Evolutionary conservation across 2,113 vertebrate species (phyloP), one percentile per base, ranked within the genome.

Genomic region (Passer montanus): DNA sequence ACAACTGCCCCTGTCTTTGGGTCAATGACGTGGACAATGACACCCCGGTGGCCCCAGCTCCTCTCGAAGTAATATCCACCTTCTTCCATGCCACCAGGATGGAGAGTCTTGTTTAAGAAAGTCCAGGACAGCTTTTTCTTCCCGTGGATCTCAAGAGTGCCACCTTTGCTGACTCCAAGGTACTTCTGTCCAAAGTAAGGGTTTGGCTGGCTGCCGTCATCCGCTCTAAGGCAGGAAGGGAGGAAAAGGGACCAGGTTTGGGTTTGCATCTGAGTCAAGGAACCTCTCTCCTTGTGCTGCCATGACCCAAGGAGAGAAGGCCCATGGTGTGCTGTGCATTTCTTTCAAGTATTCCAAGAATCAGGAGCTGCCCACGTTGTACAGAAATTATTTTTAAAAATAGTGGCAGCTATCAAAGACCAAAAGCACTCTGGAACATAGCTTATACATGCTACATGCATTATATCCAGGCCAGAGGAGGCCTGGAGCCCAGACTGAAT

Each of bases 21-120:
- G 74, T 99, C 97, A 31, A 99, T 98, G 21, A 99, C 95, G 1
- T 99, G 99, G 62, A 99, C 97, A 12, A 99, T 99, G 96, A 99
- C 98, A 15, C 99, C 99, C 1, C 99, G 97, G 95, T 99, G 99
- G 3, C 99, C 99, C 99, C 99, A 99, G 97, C 99, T 98, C 80
- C 98, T 98, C 91, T 99, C 98, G 11, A 99, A 99, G 91, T 98
- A 98, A 81, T 99, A 99, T 85, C 98, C 99, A 43, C 98, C 99
- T 74, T 99, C 98, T 80, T 98, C 97, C 97, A 98, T 98, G 95
- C 99, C 98, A 30, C 98, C 99, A 0, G 99, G 98, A 44, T 97
- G 98, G 3, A 99, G 97, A 6, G 99, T 99, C 95, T 98, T 98
- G 98, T 98, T 99, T 49, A 99, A 98, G 88, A 99, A 99, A 0